Base-by-base conservation (phyloP, 2,888 invertebrate species). In the Leucoptera coffeella region DNA sequence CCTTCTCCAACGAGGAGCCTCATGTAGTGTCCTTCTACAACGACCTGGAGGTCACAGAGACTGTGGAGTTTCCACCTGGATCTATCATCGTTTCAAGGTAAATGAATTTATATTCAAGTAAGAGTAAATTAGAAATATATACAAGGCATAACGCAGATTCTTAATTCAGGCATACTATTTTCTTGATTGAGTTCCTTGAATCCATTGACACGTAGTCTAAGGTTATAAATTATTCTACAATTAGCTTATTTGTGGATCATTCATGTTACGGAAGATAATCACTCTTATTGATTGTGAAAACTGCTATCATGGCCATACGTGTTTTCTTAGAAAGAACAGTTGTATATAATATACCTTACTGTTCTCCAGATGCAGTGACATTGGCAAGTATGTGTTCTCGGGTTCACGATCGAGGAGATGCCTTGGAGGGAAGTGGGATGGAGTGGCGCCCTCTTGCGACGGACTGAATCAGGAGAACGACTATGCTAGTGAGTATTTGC, bases 391-490 rank as follows among this genome's bases (percentile, higher is more conserved):
- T 45, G 78, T 80, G 1, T 77, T 89, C 75, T 75, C 77, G n/a
- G 89, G 90, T 1, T 81, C 83, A 1, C 80, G 77, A 34, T 74
- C 73, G 2, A 61, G 87, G 9, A 74, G 76, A 29, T 90, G 90
- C 45, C 71, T 83, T 27, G 81, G 83, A 22, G 88, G 88, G 0
- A 77, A 82, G 22, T 90, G 89, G 89, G 83, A 85, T 26, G 87
- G 87, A 2, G 72, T 74, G 4, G 83, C 82, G 41, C 87, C 89
- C 1, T 71, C 78, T 1, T 90, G 90, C 47, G 78, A 79, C 38
- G 89, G 89, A 2, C 69, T 90, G 1, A 89, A 87, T 43, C 90
- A 90, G 47, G 83, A 86, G 45, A 85, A 87, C 39, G 88, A 90
- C 45, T 89, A 89, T 50, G 87, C 87, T 10, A 80, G 85, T 85